These are phyloP conservation scores for Uloborus plumipes DNA, from an alignment of 2,888 invertebrate genomes.

Conservation along the genomic window DNA sequence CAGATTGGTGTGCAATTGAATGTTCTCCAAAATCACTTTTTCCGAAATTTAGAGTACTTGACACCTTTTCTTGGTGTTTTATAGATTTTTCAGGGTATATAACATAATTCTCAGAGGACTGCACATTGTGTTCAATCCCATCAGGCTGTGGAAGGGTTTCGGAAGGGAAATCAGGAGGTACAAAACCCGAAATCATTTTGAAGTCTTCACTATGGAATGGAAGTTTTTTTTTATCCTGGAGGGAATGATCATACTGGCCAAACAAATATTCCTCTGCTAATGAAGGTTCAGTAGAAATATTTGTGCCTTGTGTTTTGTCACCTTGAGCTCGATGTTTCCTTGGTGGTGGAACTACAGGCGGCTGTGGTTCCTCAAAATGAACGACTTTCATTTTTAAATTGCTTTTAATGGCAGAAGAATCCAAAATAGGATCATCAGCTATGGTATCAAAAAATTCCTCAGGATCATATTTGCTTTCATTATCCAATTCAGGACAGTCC, in stretches of 20 bases:
- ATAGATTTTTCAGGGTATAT: background rate
- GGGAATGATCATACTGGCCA: constrained; percentile 29
- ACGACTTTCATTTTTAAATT: constrained; percentile 28
- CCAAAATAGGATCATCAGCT: background rate
- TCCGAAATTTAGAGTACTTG: background rate
- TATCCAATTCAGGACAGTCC: background rate
- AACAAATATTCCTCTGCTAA: constrained; percentile 35
- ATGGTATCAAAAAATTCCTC: constrained; percentile 13
- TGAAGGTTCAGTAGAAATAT: constrained; percentile 17
- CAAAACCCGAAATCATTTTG: constrained; percentile 48
- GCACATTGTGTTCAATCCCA: constrained; percentile 10
- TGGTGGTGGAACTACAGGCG: constrained; percentile 41
- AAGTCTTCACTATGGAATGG: constrained; percentile 54
- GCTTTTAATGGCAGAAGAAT: background rate
- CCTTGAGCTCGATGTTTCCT: constrained; percentile 19
- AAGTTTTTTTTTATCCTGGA: constrained; percentile 62
- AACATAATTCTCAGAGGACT: constrained; percentile 54
- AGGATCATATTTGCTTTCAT: constrained; percentile 5
- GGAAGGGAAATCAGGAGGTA: constrained; percentile 37
- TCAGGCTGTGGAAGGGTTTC: constrained; percentile 15
- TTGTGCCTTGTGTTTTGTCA: constrained; percentile 3
- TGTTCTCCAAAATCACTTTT: constrained; percentile 3
- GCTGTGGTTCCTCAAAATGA: constrained; percentile 45
- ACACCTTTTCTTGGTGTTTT: background rate
- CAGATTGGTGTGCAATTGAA: background rate